Evolutionary conservation across 1,140 invertebrate genomes (phyloP).

Genomic region (fruit fly (Drosophila melanogaster)): DNA sequence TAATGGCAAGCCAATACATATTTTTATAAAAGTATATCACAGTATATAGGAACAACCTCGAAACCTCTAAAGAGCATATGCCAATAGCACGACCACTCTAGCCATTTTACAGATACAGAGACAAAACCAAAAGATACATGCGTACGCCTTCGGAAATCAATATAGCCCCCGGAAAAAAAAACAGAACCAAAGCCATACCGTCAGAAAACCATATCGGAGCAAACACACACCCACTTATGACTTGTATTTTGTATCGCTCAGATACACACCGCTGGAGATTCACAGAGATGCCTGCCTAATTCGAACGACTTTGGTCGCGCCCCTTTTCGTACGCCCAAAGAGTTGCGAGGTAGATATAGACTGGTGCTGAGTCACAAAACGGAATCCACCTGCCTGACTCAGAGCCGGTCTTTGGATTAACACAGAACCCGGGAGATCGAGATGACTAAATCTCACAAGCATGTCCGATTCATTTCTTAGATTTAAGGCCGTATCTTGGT

Average conservation of each 20-base stretch:
- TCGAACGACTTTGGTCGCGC: conserved; percentile 38
- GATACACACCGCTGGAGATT: conserved; percentile 30
- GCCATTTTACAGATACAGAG: conserved; percentile 52
- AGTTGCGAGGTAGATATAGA: conserved; percentile 7
- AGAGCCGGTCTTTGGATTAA: conserved; percentile 68
- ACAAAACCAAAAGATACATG: conserved; percentile 33
- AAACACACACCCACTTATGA: conserved; percentile 17
- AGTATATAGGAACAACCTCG: conserved; percentile 36
- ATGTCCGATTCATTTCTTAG: conserved; percentile 51
- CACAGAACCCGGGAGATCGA: conserved; percentile 27
- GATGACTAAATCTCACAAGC: conserved; percentile 71
- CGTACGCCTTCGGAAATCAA: conserved; percentile 71
- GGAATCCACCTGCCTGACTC: conserved; percentile 61
- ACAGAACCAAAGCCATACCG: conserved; percentile 53
- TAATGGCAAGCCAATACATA: conserved; percentile 8
- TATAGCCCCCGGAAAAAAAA: conserved; percentile 66
- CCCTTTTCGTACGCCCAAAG: conserved; percentile 14
- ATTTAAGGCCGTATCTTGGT: too few species aligned
- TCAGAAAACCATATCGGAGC: conserved; percentile 53
- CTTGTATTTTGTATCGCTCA: conserved; percentile 13
- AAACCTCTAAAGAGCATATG: conserved; percentile 42
- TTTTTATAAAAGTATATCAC: conserved; percentile 9
- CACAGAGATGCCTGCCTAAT: conserved; percentile 55
- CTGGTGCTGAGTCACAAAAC: conserved; percentile 14
- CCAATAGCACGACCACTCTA: conserved; percentile 47